Base-by-base conservation (phyloP, 2,113 vertebrate species). In the Epinephelus lanceolatus region DNA sequence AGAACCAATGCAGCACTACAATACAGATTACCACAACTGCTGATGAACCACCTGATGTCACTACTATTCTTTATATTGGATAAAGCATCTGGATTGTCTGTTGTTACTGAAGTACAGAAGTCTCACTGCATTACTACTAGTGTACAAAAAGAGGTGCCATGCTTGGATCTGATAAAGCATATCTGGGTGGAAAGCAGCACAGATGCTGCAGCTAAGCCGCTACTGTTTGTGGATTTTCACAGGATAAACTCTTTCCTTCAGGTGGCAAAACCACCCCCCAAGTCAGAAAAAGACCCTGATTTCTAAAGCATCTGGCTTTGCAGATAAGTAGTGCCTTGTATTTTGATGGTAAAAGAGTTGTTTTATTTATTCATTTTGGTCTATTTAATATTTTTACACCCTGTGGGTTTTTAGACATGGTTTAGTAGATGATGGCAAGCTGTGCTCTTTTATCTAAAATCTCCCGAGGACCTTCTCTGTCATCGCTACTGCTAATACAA, bases 131-230 rank as follows among this genome's bases (percentile, higher is more conserved):
- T 84, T 71, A 73, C 68, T 18, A 63, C 53, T 7, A 21, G 80
- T 80, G 78, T n/a, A 85, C 56, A 83, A 83, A 30, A 77, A 57
- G 68, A 73, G 37, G 30, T 8, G 0, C 27, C 30, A 15, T 15
- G 23, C 65, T 75, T 40, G 66, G 57, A 86, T 86, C 79, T 83
- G 78, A 86, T 86, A 82, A 86, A 79, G 71, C 10, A 17, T 59
- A 81, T 74, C 78, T 76, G 11, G 47, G 57, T 65, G 71, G 71
- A 81, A 83, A 74, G 82, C 68, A 59, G 62, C 73, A 55, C 63
- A 63, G 71, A 72, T 56, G 79, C 82, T 67, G 53, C 55, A 55
- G 85, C 71, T 84, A 53, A 88, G 75, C 84, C 49, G 60, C 78
- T 72, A 55, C 84, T 65, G 76, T 19, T 25, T 78, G 63, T 66